These are phyloP conservation scores for Chironomus tentans DNA, from an alignment of 2,888 invertebrate species.

Conservation along the genomic window DNA sequence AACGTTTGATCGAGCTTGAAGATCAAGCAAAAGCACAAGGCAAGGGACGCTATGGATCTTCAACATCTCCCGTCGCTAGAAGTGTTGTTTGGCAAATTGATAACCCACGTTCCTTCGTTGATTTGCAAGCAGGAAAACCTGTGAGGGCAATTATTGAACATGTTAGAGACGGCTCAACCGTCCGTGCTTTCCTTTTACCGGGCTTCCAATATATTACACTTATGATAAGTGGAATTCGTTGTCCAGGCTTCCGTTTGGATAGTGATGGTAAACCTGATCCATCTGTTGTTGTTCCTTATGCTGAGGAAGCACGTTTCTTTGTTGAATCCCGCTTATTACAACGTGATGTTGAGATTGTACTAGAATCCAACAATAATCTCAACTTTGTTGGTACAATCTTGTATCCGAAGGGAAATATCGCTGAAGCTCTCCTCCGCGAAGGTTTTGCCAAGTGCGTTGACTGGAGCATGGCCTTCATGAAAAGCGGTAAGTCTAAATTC, in stretches of 20 bases:
- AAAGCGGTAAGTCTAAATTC: constrained; percentile 45
- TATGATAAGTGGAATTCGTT: constrained; percentile 90
- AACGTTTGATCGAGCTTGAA: constrained; percentile 72
- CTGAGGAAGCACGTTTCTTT: constrained; percentile 89
- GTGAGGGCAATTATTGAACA: constrained; percentile 92
- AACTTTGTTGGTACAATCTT: constrained; percentile 90
- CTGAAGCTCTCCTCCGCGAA: constrained; percentile 78
- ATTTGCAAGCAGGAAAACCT: constrained; percentile 75
- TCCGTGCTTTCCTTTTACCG: constrained; percentile 83
- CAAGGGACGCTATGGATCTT: constrained; percentile 75
- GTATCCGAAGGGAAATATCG: constrained; percentile 89
- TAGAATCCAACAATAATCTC: constrained; percentile 87
- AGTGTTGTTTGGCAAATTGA: constrained; percentile 85
- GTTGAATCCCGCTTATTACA: constrained; percentile 87
- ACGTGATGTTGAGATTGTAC: constrained; percentile 76
- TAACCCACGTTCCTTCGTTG: constrained; percentile 71
- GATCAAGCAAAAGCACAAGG: constrained; percentile 79
- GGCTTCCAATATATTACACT: constrained; percentile 86
- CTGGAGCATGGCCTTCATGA: constrained; percentile 80
- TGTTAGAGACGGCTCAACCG: constrained; percentile 94
- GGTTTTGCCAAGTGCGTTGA: constrained; percentile 93
- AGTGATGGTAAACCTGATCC: constrained; percentile 61
- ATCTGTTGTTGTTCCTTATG: constrained; percentile 55
- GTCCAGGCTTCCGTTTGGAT: constrained; percentile 72
- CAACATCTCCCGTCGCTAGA: constrained; percentile 60